These are phyloP conservation scores for Dicycla oo DNA, from an alignment of 2,888 invertebrate species.

Conservation along the genomic window DNA sequence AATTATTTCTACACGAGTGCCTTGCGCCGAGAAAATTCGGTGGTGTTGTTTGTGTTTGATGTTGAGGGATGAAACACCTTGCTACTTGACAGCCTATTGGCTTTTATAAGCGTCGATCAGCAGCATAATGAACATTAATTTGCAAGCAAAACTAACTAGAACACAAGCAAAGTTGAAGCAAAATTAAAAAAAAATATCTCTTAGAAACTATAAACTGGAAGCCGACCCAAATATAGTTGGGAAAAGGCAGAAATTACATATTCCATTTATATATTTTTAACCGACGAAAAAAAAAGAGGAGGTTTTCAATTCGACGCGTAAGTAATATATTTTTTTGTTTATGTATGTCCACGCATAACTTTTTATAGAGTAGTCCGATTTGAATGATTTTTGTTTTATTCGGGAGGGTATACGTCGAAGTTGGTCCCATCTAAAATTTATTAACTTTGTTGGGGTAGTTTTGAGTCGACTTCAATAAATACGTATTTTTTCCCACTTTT, in stretches of 20 bases:
- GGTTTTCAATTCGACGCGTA: too few species aligned
- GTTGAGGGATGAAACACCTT: conserved; percentile 21
- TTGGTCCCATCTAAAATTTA: too few species aligned
- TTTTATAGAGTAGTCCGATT: too few species aligned
- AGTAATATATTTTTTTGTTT: too few species aligned
- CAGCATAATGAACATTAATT: conserved; percentile 11
- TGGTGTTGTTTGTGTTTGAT: conserved; percentile 21
- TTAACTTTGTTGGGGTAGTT: too few species aligned
- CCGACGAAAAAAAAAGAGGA: too few species aligned
- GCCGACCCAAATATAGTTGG: too few species aligned
- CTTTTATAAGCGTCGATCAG: conserved; percentile 10
- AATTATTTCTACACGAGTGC: conserved; percentile 46
- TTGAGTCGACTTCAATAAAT: too few species aligned
- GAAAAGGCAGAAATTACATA: background rate
- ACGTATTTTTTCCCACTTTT: too few species aligned
- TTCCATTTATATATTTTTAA: background rate
- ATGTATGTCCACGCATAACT: too few species aligned
- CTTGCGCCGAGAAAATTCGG: background rate
- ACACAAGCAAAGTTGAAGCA: background rate
- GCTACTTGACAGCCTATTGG: conserved; percentile 16
- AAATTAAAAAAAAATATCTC: background rate
- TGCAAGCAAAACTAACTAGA: background rate
- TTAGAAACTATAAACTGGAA: background rate
- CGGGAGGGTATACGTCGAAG: too few species aligned
- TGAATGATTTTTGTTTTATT: too few species aligned